Percentiles rank a stretch among this genome's conserved stretches.
Evolutionary conservation across 2,888 invertebrate genomes (phyloP).

Genomic region (Elmis aenea): DNA sequence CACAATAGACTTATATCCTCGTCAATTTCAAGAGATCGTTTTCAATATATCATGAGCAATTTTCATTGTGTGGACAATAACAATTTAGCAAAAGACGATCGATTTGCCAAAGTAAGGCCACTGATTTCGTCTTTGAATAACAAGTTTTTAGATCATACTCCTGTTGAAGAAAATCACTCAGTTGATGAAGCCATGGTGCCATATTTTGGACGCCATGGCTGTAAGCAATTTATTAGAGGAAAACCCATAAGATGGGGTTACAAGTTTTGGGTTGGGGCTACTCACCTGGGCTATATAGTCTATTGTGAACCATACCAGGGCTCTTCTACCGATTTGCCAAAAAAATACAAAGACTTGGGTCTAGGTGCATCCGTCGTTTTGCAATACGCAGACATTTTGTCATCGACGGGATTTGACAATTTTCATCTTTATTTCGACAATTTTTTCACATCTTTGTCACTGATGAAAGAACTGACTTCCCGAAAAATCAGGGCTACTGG

Average conservation of each 20-base stretch:
- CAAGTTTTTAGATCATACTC: slow-evolving; percentile 25
- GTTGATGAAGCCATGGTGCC: no score
- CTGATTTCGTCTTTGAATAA: slow-evolving; percentile 23
- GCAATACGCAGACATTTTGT: slow-evolving; percentile 8
- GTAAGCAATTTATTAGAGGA: no score
- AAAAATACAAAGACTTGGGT: slow-evolving; percentile 10
- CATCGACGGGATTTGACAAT: not conserved
- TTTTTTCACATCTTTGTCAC: slow-evolving; percentile 6
- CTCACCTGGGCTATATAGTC: slow-evolving; percentile 7
- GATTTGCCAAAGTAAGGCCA: slow-evolving; percentile 28
- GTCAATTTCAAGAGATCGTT: slow-evolving; percentile 7
- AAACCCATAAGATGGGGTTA: no score
- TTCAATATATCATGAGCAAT: slow-evolving; percentile 8
- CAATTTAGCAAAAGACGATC: slow-evolving; percentile 21
- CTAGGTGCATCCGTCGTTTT: slow-evolving; percentile 9
- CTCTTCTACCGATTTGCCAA: slow-evolving; percentile 2
- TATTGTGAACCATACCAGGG: slow-evolving; percentile 13
- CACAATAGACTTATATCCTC: slow-evolving; percentile 8
- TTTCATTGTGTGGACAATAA: slow-evolving; percentile 30
- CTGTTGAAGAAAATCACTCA: slow-evolving; percentile 19
- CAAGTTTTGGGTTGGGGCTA: no score
- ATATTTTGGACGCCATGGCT: no score
- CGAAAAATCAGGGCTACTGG: slow-evolving; percentile 10
- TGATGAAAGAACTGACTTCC: slow-evolving; percentile 6
- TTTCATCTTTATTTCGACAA: slow-evolving; percentile 11